These are phyloP conservation scores for Anomalospiza imberbis DNA, from an alignment of 2,797 vertebrate genomes.

Conservation along the genomic window DNA sequence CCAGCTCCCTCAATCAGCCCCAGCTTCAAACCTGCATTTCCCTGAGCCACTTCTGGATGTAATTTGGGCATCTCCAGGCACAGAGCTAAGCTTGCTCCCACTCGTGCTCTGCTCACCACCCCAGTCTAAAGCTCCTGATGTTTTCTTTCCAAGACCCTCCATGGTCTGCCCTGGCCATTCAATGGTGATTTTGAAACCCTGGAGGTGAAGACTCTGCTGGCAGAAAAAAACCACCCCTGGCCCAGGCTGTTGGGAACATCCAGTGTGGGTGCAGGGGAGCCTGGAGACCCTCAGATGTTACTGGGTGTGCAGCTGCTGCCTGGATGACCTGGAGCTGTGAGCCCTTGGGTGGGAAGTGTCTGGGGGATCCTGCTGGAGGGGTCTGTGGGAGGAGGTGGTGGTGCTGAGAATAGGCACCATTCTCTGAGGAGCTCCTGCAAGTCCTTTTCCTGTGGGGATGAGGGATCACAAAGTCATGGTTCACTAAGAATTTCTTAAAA, in stretches of 20 bases:
- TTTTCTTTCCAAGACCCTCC: not conserved
- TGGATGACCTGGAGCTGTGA: not conserved
- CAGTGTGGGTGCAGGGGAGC: not conserved
- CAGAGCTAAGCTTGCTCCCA: not conserved
- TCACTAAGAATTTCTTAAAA: not conserved
- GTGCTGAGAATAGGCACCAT: not conserved
- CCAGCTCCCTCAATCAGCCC: not conserved
- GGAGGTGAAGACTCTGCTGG: not conserved
- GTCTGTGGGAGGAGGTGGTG: not conserved
- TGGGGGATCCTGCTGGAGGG: not conserved
- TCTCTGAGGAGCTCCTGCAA: accelerated
- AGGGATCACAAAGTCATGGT: not conserved
- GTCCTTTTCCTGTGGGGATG: accelerated
- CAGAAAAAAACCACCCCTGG: not conserved
- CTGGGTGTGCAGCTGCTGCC: not conserved
- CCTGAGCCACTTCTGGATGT: not conserved
- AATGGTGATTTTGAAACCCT: not conserved
- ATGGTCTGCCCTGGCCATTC: not conserved
- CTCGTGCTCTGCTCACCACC: not conserved
- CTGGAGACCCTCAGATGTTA: not conserved
- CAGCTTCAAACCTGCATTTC: not conserved
- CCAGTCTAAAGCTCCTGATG: not conserved
- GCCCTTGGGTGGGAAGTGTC: accelerated
- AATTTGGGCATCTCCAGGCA: not conserved
- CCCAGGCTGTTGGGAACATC: not conserved